Percentiles rank a stretch among this genome's conserved stretches.
Evolutionary conservation across 2,797 vertebrate genomes (phyloP).

Genomic region (Enteromius fasciolatus): DNA sequence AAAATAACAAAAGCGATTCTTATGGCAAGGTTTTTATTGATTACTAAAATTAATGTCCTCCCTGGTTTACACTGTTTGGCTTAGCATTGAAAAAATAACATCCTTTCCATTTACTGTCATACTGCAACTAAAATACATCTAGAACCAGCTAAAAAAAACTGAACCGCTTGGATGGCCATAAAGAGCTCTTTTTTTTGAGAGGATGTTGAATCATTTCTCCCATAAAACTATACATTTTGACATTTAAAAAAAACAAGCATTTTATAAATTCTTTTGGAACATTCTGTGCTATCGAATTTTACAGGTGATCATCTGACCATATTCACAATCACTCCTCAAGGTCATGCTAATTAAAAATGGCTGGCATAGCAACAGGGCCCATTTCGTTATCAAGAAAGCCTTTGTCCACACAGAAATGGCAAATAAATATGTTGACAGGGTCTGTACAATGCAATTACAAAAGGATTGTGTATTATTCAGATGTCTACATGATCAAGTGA

Average conservation of each 20-base stretch:
- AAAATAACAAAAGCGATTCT: constrained; percentile 1
- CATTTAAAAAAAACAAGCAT: not conserved
- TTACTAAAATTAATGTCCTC: constrained; percentile 34
- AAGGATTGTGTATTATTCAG: not conserved
- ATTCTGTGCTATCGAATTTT: constrained; percentile 25
- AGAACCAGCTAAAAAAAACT: not conserved
- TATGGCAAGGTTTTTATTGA: constrained; percentile 40
- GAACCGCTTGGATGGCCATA: not conserved
- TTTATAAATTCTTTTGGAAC: not conserved
- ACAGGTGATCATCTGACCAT: constrained; percentile 19
- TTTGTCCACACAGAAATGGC: not conserved
- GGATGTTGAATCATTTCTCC: not conserved
- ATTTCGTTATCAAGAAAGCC: not conserved
- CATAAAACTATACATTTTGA: not conserved
- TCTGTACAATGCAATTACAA: constrained; percentile 27
- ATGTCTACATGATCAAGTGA: not conserved
- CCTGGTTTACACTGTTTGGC: constrained; percentile 38
- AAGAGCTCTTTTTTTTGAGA: not conserved
- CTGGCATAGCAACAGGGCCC: constrained; percentile 6
- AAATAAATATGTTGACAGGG: not conserved
- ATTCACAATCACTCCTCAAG: constrained; percentile 19
- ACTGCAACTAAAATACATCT: constrained; percentile 3
- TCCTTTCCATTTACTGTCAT: constrained; percentile 2
- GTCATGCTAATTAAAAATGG: constrained; percentile 22
- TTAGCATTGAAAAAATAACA: constrained; percentile 21